A percentile compares a stretch with the other conserved stretches of the same genome.
Evolutionary conservation across 2,113 vertebrate genomes (phyloP).

Genomic region (Macrotus californicus): DNA sequence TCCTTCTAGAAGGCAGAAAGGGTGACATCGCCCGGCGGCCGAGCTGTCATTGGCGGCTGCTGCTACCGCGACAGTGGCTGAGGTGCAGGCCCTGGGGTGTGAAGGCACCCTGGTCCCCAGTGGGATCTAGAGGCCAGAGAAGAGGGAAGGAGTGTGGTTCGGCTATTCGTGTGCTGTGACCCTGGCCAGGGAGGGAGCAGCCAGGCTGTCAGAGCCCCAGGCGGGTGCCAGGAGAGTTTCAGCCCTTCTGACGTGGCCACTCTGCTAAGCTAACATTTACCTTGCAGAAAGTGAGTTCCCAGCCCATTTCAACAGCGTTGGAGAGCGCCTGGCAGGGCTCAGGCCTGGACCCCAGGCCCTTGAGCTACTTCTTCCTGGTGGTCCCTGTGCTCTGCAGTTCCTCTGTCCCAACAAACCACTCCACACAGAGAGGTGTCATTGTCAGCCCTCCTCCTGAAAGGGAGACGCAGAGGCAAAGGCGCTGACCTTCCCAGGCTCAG

Average conservation of each 20-base stretch:
- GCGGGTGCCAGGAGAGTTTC: background rate
- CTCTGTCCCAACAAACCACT: background rate
- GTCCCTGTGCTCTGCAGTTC: too few relatives aligned
- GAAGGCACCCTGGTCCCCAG: background rate
- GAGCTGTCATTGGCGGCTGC: background rate
- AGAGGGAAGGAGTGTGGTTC: background rate
- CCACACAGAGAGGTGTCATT: rapidly evolving
- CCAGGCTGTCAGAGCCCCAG: constrained; percentile 34
- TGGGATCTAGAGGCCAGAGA: background rate
- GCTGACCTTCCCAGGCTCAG: rapidly evolving
- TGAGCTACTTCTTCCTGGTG: background rate
- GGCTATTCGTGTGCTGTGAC: background rate
- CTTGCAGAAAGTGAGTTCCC: background rate
- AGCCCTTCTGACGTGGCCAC: constrained; percentile 37
- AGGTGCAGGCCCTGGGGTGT: too few relatives aligned
- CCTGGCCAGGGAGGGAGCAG: background rate
- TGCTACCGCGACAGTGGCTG: background rate
- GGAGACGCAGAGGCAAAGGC: too few relatives aligned
- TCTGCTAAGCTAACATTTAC: constrained; percentile 63
- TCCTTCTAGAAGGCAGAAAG: background rate
- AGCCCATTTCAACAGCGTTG: background rate
- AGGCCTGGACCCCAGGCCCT: background rate
- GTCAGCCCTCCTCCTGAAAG: rapidly evolving
- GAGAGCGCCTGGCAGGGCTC: background rate
- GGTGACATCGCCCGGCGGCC: rapidly evolving